These are phyloP conservation scores for Salvator merianae DNA, from an alignment of 2,113 vertebrate genomes.

Conservation along the genomic window DNA sequence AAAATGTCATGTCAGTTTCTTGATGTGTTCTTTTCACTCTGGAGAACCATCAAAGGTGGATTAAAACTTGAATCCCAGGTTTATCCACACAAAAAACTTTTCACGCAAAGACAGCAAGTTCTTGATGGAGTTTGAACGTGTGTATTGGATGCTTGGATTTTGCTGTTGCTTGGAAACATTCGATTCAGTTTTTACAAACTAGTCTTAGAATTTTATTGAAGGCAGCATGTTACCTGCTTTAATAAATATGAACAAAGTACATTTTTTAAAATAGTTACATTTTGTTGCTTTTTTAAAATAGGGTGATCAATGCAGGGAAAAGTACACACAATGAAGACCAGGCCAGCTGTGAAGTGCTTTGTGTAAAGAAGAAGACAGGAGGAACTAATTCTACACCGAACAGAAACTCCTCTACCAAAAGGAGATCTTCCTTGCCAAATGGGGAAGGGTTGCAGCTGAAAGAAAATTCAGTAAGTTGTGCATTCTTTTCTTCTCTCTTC, in stretches of 20 bases:
- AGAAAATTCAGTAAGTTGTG: slow-evolving; percentile 82
- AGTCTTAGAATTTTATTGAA: neutral
- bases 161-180: too few relatives aligned
- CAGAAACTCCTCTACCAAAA: slow-evolving; percentile 79
- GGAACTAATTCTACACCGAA: slow-evolving; percentile 78
- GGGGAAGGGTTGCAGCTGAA: slow-evolving; percentile 85
- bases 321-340: slow-evolving; percentile 97
- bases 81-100: too few relatives aligned
- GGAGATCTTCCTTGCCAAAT: slow-evolving; percentile 92
- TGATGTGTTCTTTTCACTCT: too few relatives aligned
- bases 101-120: too few relatives aligned
- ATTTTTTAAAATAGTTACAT: neutral
- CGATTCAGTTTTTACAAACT: rapidly evolving
- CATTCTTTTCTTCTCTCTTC: neutral
- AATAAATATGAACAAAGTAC: neutral
- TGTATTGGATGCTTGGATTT: too few relatives aligned
- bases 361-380: slow-evolving; percentile 84
- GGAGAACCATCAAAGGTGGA: too few relatives aligned
- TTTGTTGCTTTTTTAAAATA: slow-evolving; percentile 54
- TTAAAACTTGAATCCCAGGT: too few relatives aligned
- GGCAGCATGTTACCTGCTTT: neutral
- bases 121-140: too few relatives aligned
- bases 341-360: slow-evolving; percentile 93
- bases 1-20: too few relatives aligned
- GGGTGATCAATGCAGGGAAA: slow-evolving; percentile 97